A percentile compares a stretch with the other conserved stretches of the same genome.
These are phyloP conservation scores for Vultur gryphus DNA, from an alignment of 2,797 vertebrate species.

Conservation along the genomic window DNA sequence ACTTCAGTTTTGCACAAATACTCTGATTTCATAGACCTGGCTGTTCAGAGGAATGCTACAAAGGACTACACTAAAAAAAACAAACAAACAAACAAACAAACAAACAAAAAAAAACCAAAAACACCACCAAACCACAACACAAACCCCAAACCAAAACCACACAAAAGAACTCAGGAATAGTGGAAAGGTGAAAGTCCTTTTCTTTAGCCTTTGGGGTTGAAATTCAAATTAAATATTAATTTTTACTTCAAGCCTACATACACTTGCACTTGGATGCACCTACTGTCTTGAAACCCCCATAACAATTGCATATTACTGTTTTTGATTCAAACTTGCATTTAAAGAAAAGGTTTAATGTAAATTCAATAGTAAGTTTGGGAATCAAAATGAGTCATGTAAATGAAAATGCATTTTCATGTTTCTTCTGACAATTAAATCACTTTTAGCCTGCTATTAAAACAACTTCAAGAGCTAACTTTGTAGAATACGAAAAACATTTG, in stretches of 20 bases:
- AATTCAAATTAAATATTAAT: not conserved
- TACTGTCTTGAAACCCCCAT: not conserved
- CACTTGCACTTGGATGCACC: not conserved
- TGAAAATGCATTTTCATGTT: not conserved
- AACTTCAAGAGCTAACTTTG: not conserved
- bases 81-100: not conserved
- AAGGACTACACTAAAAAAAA: not conserved
- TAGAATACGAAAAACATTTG: not conserved
- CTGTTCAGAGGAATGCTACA: not conserved
- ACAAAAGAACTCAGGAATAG: not conserved
- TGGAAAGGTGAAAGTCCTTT: not conserved
- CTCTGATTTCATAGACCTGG: not conserved
- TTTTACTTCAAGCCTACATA: not conserved
- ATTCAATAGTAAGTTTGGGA: not conserved
- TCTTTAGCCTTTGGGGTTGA: not conserved
- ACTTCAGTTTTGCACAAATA: not conserved
- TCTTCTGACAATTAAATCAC: not conserved
- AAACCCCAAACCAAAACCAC: not conserved
- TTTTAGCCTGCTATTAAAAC: not conserved
- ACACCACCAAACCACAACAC: too few species aligned
- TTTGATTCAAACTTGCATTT: not conserved
- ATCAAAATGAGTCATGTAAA: not conserved
- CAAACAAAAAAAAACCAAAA: too few species aligned
- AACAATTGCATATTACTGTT: not conserved
- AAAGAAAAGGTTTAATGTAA: not conserved